Percentiles rank a stretch among this genome's conserved stretches.
phyloP scores from a whole-genome alignment of 1,140 invertebrate genomes.

The Palaemon carinicauda region DNA sequence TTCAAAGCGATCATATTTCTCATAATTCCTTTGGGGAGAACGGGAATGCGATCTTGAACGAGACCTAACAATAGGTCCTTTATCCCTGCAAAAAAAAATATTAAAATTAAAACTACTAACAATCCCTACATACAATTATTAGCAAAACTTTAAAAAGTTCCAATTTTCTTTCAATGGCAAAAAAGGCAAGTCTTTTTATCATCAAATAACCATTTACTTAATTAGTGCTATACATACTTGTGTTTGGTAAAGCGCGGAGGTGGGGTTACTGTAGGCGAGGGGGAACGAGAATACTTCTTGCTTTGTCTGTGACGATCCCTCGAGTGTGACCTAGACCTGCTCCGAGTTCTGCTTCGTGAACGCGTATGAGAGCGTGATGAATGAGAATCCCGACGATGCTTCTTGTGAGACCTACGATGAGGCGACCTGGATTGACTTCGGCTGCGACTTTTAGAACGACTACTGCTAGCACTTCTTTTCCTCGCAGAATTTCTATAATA shows the following conservation, averaged over 20 bases:
- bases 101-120: not conserved
- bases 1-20: conserved; percentile 45
- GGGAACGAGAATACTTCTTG: conserved; percentile 40
- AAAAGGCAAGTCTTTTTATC: too few relatives aligned
- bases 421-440: conserved; percentile 27
- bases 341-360: conserved; percentile 11
- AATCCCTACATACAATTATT: too few relatives aligned
- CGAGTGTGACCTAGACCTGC: conserved; percentile 25
- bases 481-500: conserved; percentile 17
- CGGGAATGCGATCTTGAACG: conserved; percentile 31
- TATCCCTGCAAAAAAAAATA: conserved; percentile 19
- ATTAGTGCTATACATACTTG: conserved; percentile 10
- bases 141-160: too few relatives aligned
- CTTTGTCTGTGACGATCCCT: conserved; percentile 26
- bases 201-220: too few relatives aligned
- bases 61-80: conserved; percentile 35
- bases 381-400: conserved; percentile 40
- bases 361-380: conserved; percentile 40
- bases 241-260: conserved; percentile 43
- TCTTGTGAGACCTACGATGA: conserved; percentile 29
- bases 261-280: conserved; percentile 38
- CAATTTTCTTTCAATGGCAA: too few relatives aligned
- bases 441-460: conserved; percentile 25
- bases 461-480: conserved; percentile 41
- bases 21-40: conserved; percentile 38